phyloP scores from a whole-genome alignment of 1,140 invertebrate species.

The Neodiprion virginianus region DNA sequence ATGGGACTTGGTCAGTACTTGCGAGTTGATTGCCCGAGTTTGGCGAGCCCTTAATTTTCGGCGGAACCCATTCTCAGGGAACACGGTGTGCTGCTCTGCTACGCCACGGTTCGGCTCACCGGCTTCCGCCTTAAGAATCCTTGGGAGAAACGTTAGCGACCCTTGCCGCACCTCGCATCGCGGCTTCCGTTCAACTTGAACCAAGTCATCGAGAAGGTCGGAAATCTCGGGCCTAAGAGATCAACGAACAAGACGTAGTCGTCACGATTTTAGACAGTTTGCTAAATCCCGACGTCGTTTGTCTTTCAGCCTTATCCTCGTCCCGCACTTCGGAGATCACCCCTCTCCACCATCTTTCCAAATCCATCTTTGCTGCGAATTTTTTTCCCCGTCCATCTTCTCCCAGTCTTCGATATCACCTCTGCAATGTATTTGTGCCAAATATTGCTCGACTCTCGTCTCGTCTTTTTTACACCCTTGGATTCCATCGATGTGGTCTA shows the following conservation, averaged over 20 bases:
- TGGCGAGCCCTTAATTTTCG: constrained; percentile 4
- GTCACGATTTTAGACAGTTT: neutral
- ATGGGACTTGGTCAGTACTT: constrained; percentile 7
- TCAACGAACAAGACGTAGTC: neutral
- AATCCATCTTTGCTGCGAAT: neutral
- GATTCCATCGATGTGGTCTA: too few relatives aligned
- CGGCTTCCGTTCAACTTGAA: constrained; percentile 2
- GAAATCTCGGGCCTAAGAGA: too few relatives aligned
- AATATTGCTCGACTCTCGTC: too few relatives aligned
- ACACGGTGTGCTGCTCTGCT: neutral
- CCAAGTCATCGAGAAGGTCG: too few relatives aligned
- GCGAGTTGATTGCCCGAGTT: constrained; percentile 6
- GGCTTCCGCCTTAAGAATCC: neutral
- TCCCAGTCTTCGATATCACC: too few relatives aligned
- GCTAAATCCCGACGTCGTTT: neutral
- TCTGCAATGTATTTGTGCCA: too few relatives aligned
- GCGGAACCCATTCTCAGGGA: neutral
- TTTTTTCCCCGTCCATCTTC: neutral
- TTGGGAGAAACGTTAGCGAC: neutral
- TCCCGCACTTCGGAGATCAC: neutral
- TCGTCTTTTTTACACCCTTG: too few relatives aligned
- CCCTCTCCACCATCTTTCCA: neutral
- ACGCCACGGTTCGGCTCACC: neutral
- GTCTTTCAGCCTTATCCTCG: neutral
- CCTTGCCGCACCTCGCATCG: neutral